Evolutionary conservation across 2,888 invertebrate species (phyloP).

Genomic region (Drosophila algonquin): DNA sequence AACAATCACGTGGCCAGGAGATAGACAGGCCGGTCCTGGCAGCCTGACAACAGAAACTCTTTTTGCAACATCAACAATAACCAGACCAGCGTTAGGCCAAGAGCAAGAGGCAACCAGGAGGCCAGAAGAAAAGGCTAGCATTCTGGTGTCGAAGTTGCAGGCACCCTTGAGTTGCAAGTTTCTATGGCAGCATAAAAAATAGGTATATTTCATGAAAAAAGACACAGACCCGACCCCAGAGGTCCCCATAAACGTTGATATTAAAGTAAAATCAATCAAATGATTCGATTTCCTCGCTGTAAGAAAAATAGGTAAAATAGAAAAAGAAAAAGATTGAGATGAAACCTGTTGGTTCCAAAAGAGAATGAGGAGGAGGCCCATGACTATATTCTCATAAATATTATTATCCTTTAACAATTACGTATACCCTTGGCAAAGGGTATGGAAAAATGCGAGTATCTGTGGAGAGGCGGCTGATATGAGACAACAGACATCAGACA

Average conservation of each 20-base stretch:
- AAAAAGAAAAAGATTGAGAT: neutral
- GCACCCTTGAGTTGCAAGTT: neutral
- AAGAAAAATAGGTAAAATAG: neutral
- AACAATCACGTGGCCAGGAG: slow-evolving; percentile 74
- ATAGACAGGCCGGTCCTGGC: slow-evolving; percentile 68
- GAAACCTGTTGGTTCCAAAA: neutral
- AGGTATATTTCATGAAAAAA: too few relatives aligned
- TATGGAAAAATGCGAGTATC: slow-evolving; percentile 6
- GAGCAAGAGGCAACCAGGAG: neutral
- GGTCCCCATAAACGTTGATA: too few relatives aligned
- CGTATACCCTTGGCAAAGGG: neutral
- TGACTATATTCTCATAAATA: neutral
- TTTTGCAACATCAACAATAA: slow-evolving; percentile 76
- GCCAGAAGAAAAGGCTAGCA: neutral
- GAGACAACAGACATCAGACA: neutral
- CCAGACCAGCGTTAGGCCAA: slow-evolving; percentile 14
- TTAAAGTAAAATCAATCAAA: too few relatives aligned
- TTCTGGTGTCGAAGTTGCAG: neutral
- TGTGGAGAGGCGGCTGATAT: neutral
- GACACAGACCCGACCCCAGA: neutral
- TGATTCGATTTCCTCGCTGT: too few relatives aligned
- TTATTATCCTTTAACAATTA: neutral
- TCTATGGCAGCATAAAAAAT: neutral
- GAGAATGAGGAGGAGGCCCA: too few relatives aligned
- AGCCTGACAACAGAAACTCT: slow-evolving; percentile 74